Base-by-base conservation (phyloP, 2,797 vertebrate genomes). In the Babyrousa celebensis region DNA sequence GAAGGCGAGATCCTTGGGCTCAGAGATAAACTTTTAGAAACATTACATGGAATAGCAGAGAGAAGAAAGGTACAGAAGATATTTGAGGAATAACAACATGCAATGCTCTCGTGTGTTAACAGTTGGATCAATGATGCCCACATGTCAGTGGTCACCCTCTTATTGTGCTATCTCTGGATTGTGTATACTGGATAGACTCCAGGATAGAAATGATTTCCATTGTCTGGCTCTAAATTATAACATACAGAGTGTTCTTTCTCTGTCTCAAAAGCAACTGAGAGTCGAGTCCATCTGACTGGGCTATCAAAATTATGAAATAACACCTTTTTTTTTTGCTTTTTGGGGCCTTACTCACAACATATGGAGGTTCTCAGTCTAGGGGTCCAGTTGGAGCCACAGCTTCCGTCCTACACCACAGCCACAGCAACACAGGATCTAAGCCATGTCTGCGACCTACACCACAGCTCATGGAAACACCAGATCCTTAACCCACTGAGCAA, bases 1-100 rank as follows among this genome's bases (percentile, higher is more conserved):
- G 65, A 65, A 97, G 62, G 63, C 56, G 92, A 72, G 36, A 11
- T 65, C 52, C 23, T 56, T 27, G 63, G 17, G 56, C 18, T 85
- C 82, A 93, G 91, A 74, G 56, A 65, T 54, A 93, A 63, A 85
- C 27, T 48, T 87, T 52, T 10, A 36, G 58, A 89, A 54, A 32
- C 18, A 65, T 63, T 86, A 65, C 48, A 15, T 14, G 52, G 32
- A 48, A 23, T 16, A 65, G 27, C 29, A 71, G 18, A 65, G 36
- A 84, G 85, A 60, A 90, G 80, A 74, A 36, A 62, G 43, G 14
- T 32, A 2, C 1, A 85, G 25, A 40, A 85, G 65, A 58, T 17
- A 91, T 20, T 17, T 29, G 18, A 82, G 17, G 54, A 78, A n/a
- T 79, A 79, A 40, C 74, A 67, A 20, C n/a, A 70, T 56, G 12